A percentile compares a stretch with the other conserved stretches of the same genome.
Evolutionary conservation across 2,888 invertebrate genomes (phyloP).

Genomic region (Metallyticus violacea): DNA sequence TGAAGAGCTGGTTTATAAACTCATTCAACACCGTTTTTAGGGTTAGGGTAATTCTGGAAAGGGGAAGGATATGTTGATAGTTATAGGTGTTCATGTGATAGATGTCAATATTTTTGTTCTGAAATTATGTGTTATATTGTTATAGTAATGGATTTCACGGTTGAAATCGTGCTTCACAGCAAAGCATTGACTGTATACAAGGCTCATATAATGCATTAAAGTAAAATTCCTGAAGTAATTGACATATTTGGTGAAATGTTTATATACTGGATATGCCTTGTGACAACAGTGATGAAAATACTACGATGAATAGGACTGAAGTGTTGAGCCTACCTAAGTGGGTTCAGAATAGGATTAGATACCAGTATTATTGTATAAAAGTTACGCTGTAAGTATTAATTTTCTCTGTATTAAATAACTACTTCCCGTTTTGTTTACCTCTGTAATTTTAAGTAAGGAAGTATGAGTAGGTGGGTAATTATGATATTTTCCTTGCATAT

Average conservation of each 20-base stretch:
- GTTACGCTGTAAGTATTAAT: background rate
- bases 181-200: background rate
- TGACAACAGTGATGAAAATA: constrained; percentile 33
- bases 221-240: constrained; percentile 9
- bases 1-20: constrained; percentile 23
- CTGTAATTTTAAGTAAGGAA: background rate
- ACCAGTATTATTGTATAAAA: background rate
- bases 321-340: background rate
- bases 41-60: constrained; percentile 30
- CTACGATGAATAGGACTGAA: constrained; percentile 28
- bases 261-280: constrained; percentile 28
- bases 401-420: background rate
- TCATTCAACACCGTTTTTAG: constrained; percentile 30
- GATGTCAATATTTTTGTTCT: constrained; percentile 31
- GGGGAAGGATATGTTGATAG: constrained; percentile 30
- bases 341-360: background rate
- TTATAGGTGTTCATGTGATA: constrained; percentile 33
- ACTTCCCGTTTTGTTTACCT: background rate
- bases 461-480: background rate
- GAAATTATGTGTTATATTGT: background rate
- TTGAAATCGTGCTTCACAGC: background rate
- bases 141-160: background rate
- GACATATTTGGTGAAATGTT: constrained; percentile 30
- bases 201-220: background rate
- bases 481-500: background rate